These are phyloP conservation scores for Craterocephalus amniculus DNA, from an alignment of 2,797 vertebrate species.

Conservation along the genomic window DNA sequence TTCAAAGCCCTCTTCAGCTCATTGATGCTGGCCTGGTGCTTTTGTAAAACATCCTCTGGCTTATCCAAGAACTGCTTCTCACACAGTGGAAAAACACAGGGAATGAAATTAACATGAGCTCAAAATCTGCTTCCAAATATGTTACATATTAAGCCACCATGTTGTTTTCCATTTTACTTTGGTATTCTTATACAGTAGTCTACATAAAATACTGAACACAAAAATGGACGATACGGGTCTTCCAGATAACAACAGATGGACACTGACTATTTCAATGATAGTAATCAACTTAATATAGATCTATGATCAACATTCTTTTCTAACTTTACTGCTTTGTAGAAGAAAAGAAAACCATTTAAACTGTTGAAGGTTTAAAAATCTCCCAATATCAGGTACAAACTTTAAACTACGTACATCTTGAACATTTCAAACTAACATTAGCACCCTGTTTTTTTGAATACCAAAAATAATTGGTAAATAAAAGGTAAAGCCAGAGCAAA, in stretches of 20 bases:
- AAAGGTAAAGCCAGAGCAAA: background rate
- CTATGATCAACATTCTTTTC: background rate
- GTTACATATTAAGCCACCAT: background rate
- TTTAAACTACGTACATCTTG: background rate
- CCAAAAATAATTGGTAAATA: background rate
- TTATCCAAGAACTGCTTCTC: slow-evolving; percentile 94
- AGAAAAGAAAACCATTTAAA: background rate
- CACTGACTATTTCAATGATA: slow-evolving; percentile 13
- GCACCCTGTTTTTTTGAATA: background rate
- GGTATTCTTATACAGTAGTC: background rate
- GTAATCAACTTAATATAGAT: background rate
- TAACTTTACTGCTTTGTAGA: background rate
- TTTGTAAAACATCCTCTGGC: slow-evolving; percentile 95
- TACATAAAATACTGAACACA: background rate
- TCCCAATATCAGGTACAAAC: background rate
- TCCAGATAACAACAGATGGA: background rate
- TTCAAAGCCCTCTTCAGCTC: slow-evolving; percentile 96
- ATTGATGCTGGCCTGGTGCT: slow-evolving; percentile 99
- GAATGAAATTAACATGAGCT: slow-evolving; percentile 5
- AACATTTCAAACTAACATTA: slow-evolving; percentile 4
- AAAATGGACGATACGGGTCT: background rate
- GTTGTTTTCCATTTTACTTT: background rate
- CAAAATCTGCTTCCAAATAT: background rate
- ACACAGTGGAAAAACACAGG: slow-evolving; percentile 34
- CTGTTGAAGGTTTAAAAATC: background rate